Base-by-base conservation (phyloP, 1,140 invertebrate species). In the Macrostomum lignano region DNA sequence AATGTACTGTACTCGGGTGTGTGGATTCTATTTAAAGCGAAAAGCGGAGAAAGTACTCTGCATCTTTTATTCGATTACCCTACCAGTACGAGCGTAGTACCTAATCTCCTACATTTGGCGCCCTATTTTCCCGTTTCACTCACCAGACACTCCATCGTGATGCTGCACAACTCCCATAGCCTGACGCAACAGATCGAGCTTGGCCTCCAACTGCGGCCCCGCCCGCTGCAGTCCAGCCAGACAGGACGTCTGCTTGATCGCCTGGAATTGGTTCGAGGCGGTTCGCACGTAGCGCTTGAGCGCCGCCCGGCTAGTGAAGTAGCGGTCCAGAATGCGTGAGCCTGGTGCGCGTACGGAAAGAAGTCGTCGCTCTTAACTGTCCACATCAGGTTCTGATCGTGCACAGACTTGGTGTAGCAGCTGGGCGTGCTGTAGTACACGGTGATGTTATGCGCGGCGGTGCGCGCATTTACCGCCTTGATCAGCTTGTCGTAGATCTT, bases 371-470 rank as follows among this genome's bases (percentile, higher is more conserved):
- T 52, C 44, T 77, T 78, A 62, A n/a, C 66, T 0, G 72, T 60
- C 58, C 73, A 69, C 0, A 54, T 60, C n/a, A 52, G 46, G 39
- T 69, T 64, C 2, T 65, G 53, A 40, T 72, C 64, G 39, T 78
- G 65, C 1, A 86, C 46, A 1, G 76, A 66, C 46, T 81, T 71
- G 5, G 79, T 46, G 51, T 94, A 94, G 48, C 84, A 94, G 0
- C 74, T 70, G 0, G 84, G 84, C 0, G 81, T 91, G 0, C 84
- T 93, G 50, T 93, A 93, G 33, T 88, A 66, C 5, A 78, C 46
- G 44, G 77, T 73, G 1, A 81, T 58, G 2, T 66, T 63, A 34
- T 64, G 58, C 31, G 32, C 34, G 54, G 62, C 50, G 62, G 78
- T 74, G 43, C 44, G 45, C 32, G 47, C 46, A 41, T 65, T 66